Evolutionary conservation across 2,113 vertebrate genomes (phyloP), one percentile per base, ranked within the genome.

Genomic region (Rutilus rutilus): DNA sequence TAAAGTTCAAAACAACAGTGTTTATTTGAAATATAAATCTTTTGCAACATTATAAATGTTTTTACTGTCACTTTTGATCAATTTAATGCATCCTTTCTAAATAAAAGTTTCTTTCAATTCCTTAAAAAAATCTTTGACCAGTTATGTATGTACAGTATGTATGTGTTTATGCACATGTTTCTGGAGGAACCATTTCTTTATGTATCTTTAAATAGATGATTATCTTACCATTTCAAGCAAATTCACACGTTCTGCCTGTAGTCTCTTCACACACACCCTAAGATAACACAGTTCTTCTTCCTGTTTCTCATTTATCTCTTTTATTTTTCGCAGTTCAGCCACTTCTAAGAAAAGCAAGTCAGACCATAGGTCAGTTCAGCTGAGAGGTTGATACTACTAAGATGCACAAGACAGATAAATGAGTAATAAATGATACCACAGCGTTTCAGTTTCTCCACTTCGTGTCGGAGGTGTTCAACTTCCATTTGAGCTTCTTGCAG

Each of bases 261-360:
- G 93, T 0, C 83, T 86, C 78, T 93, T 94, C 25, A 97, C 94
- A 1, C 93, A 89, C 0, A 84, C 92, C 87, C 93, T 92, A 91
- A 97, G 90, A 0, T 93, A 93, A 88, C 95, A 90, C 47, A 96
- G 95, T 88, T 97, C 96, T 85, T 93, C 91, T 87, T 97, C 95
- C 92, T 97, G 86, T 0, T 89, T 92, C 85, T 90, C 93, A 67
- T 92, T 96, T 47, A 93, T 93, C 89, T 96, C 96, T 93, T 96
- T 97, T 89, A 92, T 92, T 87, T 94, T 93, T 86, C 85, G 91
- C 2, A 96, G 89, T 80, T 95, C 96, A 33, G 84, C 1, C 27
- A 92, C 88, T 86, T 93, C 97, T 99, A 90, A 2, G 47, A 86
- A 78, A 39, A 69, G 0, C 42, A 59, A 47, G n/a, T 50, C n/a